Percentiles rank a stretch among this genome's conserved stretches.
phyloP scores from a whole-genome alignment of 2,888 invertebrate species.

The Junonia oenone region DNA sequence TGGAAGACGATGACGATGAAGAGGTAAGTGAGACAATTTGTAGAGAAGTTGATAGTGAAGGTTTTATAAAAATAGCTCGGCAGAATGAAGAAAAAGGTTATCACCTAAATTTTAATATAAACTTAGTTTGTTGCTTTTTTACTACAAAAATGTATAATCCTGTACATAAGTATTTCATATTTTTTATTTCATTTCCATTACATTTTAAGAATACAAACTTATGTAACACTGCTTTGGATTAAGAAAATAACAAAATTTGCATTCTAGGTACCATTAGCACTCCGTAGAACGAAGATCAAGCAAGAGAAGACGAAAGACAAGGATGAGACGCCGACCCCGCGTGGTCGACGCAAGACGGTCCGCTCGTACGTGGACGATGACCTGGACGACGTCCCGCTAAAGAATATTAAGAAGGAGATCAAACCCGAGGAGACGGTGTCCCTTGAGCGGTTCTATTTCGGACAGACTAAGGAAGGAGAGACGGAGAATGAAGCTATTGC shows the following conservation, averaged over 20 bases:
- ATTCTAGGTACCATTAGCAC: conserved; percentile 55
- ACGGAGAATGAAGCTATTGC: conserved; percentile 48
- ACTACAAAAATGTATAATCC: too few species aligned
- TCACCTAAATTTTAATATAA: too few species aligned
- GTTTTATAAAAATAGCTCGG: too few species aligned
- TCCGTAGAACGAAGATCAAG: conserved; percentile 64
- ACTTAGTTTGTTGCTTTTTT: too few species aligned
- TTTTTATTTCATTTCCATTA: neutral
- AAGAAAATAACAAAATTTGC: neutral
- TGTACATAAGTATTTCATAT: too few species aligned
- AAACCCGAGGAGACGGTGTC: conserved; percentile 72
- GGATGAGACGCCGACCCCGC: conserved; percentile 34
- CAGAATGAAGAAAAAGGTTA: too few species aligned
- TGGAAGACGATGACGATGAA: conserved; percentile 68
- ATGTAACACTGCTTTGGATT: neutral
- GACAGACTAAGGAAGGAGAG: conserved; percentile 60
- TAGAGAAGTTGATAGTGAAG: too few species aligned
- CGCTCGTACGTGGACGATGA: conserved; percentile 57
- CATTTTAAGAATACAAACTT: neutral
- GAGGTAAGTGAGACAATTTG: conserved; percentile 20
- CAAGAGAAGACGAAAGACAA: conserved; percentile 48
- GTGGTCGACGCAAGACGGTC: conserved; percentile 52
- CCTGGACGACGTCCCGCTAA: conserved; percentile 60
- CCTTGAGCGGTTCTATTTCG: conserved; percentile 83
- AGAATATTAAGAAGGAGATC: conserved; percentile 62